A percentile compares a stretch with the other conserved stretches of the same genome.
Evolutionary conservation across 2,888 invertebrate species (phyloP).

Genomic region (Lissonota sp.): DNA sequence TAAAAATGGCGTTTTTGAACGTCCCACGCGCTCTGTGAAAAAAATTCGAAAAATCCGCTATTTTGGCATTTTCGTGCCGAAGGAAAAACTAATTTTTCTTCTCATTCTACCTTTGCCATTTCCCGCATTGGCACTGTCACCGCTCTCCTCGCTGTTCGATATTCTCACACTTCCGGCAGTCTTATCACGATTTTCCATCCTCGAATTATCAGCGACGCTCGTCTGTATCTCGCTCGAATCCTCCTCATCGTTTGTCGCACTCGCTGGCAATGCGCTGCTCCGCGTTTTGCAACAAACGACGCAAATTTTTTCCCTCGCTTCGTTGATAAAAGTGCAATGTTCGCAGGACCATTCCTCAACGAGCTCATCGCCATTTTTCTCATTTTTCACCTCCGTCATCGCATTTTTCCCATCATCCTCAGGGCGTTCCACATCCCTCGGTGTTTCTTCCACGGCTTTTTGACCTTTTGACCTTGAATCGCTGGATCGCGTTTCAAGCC

Average conservation of each 20-base stretch:
- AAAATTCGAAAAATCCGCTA: conserved; percentile 64
- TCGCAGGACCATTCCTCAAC: conserved; percentile 92
- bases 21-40: no score
- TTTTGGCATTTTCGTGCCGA: conserved; percentile 87
- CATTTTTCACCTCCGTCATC: background rate
- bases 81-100: conserved; percentile 91
- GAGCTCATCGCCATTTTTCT: conserved; percentile 41
- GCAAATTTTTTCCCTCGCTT: conserved; percentile 91
- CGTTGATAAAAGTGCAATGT: conserved; percentile 95
- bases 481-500: background rate
- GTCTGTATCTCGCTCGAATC: conserved; percentile 46
- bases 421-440: background rate
- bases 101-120: conserved; percentile 89
- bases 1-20: no score
- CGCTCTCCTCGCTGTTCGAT: conserved; percentile 79
- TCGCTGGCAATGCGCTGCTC: conserved; percentile 77
- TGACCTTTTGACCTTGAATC: background rate
- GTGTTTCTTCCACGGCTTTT: background rate
- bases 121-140: conserved; percentile 79
- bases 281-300: conserved; percentile 93
- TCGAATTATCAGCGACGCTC: conserved; percentile 48
- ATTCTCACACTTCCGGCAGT: conserved; percentile 71
- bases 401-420: no score
- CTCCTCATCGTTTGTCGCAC: conserved; percentile 64
- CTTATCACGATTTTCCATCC: conserved; percentile 66